These are phyloP conservation scores for Bimastos eiseni DNA, from an alignment of 2,888 invertebrate genomes.

Conservation along the genomic window DNA sequence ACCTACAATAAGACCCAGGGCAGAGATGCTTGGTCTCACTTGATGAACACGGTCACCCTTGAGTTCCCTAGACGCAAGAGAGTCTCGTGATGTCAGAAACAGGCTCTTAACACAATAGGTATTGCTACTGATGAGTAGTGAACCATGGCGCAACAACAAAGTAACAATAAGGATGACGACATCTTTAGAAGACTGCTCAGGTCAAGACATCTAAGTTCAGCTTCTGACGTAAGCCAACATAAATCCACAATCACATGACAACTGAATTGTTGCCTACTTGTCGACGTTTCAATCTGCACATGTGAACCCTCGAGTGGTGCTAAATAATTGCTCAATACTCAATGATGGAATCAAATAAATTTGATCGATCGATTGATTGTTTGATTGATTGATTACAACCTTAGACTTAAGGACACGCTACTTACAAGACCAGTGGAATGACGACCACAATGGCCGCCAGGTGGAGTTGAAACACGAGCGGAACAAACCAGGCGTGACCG, in stretches of 20 bases:
- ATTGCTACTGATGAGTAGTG: background rate
- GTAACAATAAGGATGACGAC: background rate
- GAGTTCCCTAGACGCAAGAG: no score
- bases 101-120: background rate
- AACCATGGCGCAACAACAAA: background rate
- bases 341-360: no score
- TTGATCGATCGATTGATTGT: no score
- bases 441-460: constrained; percentile 35
- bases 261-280: background rate
- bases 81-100: background rate
- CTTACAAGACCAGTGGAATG: constrained; percentile 36
- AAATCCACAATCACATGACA: background rate
- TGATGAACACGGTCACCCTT: no score
- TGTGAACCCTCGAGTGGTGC: no score
- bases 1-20: no score
- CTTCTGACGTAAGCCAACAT: background rate
- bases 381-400: no score
- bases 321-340: no score
- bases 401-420: no score
- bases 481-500: constrained; percentile 36
- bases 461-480: constrained; percentile 40
- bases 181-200: background rate
- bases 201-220: background rate
- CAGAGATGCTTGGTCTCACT: no score
- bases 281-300: no score